These are phyloP conservation scores for Drosophila subpulchrella DNA, from an alignment of 1,140 invertebrate genomes.

Conservation along the genomic window DNA sequence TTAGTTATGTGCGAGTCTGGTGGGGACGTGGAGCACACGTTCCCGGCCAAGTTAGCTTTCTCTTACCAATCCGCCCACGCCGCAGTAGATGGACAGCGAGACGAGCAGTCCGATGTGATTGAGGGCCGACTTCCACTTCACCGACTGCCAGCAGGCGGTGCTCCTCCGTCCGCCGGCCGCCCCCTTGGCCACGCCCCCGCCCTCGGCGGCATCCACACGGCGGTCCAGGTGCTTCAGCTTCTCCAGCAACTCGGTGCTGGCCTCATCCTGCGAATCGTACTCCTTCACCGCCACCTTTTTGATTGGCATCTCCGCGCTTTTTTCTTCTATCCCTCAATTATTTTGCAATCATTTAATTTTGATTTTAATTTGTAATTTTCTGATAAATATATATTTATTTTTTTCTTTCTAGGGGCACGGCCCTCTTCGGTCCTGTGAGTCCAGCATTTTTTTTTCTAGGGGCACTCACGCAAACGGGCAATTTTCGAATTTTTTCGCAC, in stretches of 20 bases:
- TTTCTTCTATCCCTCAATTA: background rate
- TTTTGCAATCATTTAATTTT: constrained; percentile 5
- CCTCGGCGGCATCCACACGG: constrained; percentile 63
- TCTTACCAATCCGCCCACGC: constrained; percentile 90
- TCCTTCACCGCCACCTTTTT: constrained; percentile 59
- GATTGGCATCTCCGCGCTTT: constrained; percentile 17
- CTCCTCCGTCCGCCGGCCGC: constrained; percentile 21
- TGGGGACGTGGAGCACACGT: constrained; percentile 16
- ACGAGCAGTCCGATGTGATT: constrained; percentile 90
- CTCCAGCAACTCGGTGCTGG: constrained; percentile 77
- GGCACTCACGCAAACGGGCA: constrained; percentile 2
- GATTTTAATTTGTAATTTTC: too few species aligned
- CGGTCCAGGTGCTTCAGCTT: constrained; percentile 82
- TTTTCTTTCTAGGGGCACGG: constrained; percentile 11
- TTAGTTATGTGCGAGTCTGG: constrained; percentile 34
- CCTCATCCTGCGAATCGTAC: constrained; percentile 77
- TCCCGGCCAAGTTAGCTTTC: constrained; percentile 84
- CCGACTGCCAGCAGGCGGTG: constrained; percentile 70
- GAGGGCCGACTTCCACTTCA: constrained; percentile 86
- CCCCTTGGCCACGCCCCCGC: constrained; percentile 43
- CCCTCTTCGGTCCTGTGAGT: constrained; percentile 20
- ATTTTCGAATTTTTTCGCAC: constrained; percentile 25
- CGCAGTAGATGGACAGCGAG: constrained; percentile 90
- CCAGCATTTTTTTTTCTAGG: constrained; percentile 13
- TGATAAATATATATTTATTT: background rate